Base-by-base conservation (phyloP, 2,797 vertebrate species). In the Helarctos malayanus region DNA sequence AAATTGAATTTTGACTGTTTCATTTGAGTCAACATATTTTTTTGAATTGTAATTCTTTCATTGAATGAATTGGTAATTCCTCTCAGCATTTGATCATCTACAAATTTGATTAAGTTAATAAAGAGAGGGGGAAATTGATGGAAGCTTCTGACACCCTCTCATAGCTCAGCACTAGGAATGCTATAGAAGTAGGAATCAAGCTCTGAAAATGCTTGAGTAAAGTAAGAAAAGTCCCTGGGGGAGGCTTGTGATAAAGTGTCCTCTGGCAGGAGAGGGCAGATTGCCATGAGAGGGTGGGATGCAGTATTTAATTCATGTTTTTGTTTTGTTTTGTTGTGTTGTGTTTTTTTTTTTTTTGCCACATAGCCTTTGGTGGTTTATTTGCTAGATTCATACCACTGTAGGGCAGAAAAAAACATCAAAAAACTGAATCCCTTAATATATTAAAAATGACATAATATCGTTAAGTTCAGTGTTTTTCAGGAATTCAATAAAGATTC, bases 391-490 rank as follows among this genome's bases (percentile, higher is more conserved):
- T 89, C 83, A 52, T 71, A 14, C 10, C 4, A 80, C 12, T 76
- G 14, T 59, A 45, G 13, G 52, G 73, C 12, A 78, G 38, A 52
- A 81, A 14, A 47, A 61, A 71, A 80, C 9, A 54, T 14, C 25
- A 88, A 21, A 76, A 89, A 93, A 59, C 7, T 18, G 45, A 89
- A 85, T 35, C 52, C 45, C 7, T 88, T 80, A 57, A 85, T 91
- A 78, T 54, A 82, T 82, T 75, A 85, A 85, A 94, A 94, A 89
- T 85, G 73, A 81, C 27, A 49, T 32, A 89, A 59, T 47, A 78
- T 35, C 57, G 83, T 52, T 80, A 94, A 69, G 65, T 54, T 35
- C 21, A 38, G 2, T 89, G 21, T 61, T 88, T 91, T 88, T 56
- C 49, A 95, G 9, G 18, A 97, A 91, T 57, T 54, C 73, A 59